Evolutionary conservation across 2,888 invertebrate genomes (phyloP), one percentile per base, ranked within the genome.

Genomic region (Philhelius pedissequus): DNA sequence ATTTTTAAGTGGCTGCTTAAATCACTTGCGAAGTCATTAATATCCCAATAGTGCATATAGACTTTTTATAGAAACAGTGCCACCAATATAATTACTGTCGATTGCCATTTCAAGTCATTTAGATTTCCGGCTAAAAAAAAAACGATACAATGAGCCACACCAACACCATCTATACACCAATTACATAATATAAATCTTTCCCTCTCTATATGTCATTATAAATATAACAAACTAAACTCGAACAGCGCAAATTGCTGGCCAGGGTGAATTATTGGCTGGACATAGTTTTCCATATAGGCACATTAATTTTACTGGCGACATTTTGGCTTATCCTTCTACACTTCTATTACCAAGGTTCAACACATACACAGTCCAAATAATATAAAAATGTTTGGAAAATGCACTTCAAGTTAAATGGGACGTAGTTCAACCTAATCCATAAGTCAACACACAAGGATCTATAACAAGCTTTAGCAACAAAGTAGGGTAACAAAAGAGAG

Each of bases 291-390:
- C 45, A 71, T 77, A 62, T 77, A 62, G 81, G 76, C 77, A 45
- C 77, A 81, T 77, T 81, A 77, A 81, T 81, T 81, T 71, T 35
- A 58, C 22, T 71, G 71, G 81, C 66, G 81, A 81, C 77, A 60
- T 71, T 64, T 81, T 81, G 66, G 43, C 76, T 77, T 58, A 71
- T 60, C 45, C 43, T 6, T 35, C 64, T 54, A 38, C 50, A 71
- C 22, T n/a, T 18, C 13, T 20, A 2, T n/a, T n/a, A 54, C 4
- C n/a, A 56, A 35, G 1, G 11, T 58, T 58, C 35, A 38, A 62
- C 22, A 43, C 27, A 43, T 11, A 6, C 0, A 18, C 2, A 13
- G 3, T 5, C 20, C 6, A 35, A 30, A n/a, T 2, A 22, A 38
- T n/a, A 22, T 2, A 13, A n/a, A 8, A 40, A 30, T 32, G 48